Percentiles rank a stretch among this genome's conserved stretches.
Evolutionary conservation across 2,888 invertebrate species (phyloP).

Genomic region (Leptinotarsa tumamoca): DNA sequence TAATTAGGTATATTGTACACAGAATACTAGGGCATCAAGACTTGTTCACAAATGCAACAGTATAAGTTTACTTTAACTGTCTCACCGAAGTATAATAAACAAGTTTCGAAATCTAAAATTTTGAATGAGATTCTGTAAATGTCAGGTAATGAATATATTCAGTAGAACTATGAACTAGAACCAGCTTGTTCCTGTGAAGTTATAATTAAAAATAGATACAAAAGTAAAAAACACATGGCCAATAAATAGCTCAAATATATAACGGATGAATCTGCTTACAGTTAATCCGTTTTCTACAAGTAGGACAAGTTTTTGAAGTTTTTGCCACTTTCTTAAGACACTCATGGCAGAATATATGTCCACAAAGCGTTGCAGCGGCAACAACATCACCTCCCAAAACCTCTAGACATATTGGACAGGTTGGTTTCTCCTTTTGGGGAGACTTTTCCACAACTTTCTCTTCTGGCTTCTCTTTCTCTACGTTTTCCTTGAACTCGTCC

Average conservation of each 20-base stretch:
- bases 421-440: constrained; percentile 30
- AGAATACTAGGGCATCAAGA: too few species aligned
- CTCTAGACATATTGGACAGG: constrained; percentile 35
- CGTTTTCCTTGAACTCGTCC: constrained; percentile 20
- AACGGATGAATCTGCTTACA: constrained; percentile 34
- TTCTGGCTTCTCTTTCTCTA: constrained; percentile 12
- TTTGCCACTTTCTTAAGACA: constrained; percentile 30
- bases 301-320: constrained; percentile 31
- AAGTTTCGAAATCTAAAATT: too few species aligned
- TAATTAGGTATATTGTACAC: too few species aligned
- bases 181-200: too few species aligned
- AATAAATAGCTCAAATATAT: constrained; percentile 27
- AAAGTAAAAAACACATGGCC: not conserved
- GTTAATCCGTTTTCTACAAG: constrained; percentile 34
- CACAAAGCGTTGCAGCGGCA: constrained; percentile 31
- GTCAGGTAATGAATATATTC: too few species aligned
- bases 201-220: not conserved
- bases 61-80: too few species aligned
- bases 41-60: too few species aligned
- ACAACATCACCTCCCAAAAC: constrained; percentile 24
- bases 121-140: too few species aligned
- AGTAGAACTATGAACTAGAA: too few species aligned
- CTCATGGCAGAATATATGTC: constrained; percentile 35
- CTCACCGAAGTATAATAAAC: too few species aligned
- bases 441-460: constrained; percentile 12